These are phyloP conservation scores for Naja naja DNA, from an alignment of 2,113 vertebrate genomes.

Conservation along the genomic window DNA sequence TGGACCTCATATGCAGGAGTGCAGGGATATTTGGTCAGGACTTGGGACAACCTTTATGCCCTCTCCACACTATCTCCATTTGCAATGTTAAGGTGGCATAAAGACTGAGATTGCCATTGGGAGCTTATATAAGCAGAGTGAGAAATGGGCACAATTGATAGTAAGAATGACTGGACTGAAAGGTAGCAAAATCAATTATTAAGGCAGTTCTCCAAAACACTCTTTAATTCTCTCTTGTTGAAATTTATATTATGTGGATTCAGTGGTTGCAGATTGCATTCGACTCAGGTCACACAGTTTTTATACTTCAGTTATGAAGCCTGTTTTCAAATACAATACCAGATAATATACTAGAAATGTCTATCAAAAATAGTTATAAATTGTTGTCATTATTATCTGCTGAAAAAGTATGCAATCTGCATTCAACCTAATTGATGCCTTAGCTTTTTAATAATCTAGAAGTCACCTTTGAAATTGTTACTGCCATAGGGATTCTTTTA, in stretches of 20 bases:
- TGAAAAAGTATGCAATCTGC: constrained; percentile 5
- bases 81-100: background rate
- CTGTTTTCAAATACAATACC: background rate
- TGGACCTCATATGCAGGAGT: background rate
- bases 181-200: background rate
- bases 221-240: background rate
- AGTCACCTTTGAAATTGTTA: constrained; percentile 15
- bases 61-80: background rate
- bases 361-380: constrained; percentile 8
- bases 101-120: background rate
- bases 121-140: background rate
- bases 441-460: constrained; percentile 16
- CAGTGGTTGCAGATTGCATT: background rate
- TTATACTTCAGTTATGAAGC: background rate
- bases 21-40: background rate
- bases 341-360: background rate
- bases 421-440: constrained; percentile 14
- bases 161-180: background rate
- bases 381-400: constrained; percentile 11
- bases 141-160: background rate
- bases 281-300: background rate
- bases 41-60: background rate
- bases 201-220: background rate
- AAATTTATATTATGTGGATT: background rate
- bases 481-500: constrained; percentile 15